Percentiles rank a stretch among this genome's conserved stretches.
Evolutionary conservation across 2,113 vertebrate species (phyloP).

Genomic region (Malurus cyaneus): DNA sequence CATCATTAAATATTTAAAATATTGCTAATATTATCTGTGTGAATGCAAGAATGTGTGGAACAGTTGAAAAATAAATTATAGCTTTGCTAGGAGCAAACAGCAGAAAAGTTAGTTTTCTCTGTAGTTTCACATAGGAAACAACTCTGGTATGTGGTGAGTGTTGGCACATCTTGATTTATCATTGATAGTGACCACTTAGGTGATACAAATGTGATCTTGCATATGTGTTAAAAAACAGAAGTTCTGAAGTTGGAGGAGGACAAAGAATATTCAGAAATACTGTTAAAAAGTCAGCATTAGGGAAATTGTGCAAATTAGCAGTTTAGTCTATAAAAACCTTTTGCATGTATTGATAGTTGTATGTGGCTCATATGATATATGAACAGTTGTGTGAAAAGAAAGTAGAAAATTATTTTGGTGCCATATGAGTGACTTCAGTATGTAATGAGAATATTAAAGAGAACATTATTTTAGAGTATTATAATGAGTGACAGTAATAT

Average conservation of each 20-base stretch:
- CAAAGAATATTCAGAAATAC: not conserved
- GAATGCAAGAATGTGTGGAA: not conserved
- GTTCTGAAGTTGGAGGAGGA: not conserved
- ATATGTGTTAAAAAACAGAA: not conserved
- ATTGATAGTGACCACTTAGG: not conserved
- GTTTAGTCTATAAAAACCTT: not conserved
- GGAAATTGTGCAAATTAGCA: not conserved
- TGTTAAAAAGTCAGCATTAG: not conserved
- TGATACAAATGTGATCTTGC: not conserved
- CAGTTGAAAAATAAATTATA: not conserved
- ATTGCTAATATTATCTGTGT: not conserved
- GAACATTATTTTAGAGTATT: not conserved
- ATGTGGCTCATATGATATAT: not conserved
- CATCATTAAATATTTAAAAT: not conserved
- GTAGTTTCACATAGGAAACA: not conserved
- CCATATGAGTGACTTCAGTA: not conserved
- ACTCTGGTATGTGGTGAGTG: not conserved
- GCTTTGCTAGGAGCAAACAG: not conserved
- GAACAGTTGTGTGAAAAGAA: not conserved
- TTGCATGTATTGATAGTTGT: not conserved
- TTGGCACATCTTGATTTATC: not conserved
- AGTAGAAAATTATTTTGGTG: not conserved
- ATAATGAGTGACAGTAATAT: not conserved
- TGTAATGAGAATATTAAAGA: not conserved
- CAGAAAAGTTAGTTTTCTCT: not conserved